A percentile compares a stretch with the other conserved stretches of the same genome.
These are phyloP conservation scores for Rhingia campestris DNA, from an alignment of 2,888 invertebrate species.

Conservation along the genomic window DNA sequence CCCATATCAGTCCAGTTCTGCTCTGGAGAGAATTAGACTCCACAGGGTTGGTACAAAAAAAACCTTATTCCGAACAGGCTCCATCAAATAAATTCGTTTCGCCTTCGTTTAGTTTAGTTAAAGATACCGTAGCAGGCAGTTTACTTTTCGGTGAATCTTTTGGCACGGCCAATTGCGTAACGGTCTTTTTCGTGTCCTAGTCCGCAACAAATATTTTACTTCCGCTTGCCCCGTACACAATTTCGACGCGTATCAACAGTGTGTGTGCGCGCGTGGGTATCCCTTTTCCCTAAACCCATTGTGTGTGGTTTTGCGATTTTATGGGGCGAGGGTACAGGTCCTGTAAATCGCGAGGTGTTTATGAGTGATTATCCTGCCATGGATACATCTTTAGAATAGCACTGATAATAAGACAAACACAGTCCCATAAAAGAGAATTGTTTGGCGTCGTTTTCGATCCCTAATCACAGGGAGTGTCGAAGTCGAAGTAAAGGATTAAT, in stretches of 20 bases:
- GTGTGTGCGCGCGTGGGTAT: conserved; percentile 38
- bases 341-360: conserved; percentile 46
- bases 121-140: conserved; percentile 69
- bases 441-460: conserved; percentile 23
- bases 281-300: conserved; percentile 9
- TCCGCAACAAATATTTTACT: conserved; percentile 46
- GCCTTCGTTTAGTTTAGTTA: conserved; percentile 63
- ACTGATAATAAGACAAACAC: conserved; percentile 24
- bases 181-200: conserved; percentile 59
- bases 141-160: conserved; percentile 36
- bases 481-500: conserved; percentile 34
- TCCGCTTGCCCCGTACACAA: background rate
- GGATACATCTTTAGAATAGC: conserved; percentile 32
- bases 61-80: conserved; percentile 53
- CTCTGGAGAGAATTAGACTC: conserved; percentile 22
- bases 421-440: conserved; percentile 3
- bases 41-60: conserved; percentile 32
- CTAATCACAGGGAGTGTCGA: conserved; percentile 3
- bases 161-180: conserved; percentile 65
- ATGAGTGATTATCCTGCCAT: conserved; percentile 32
- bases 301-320: conserved; percentile 18
- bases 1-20: background rate
- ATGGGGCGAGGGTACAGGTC: conserved; percentile 4
- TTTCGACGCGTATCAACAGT: conserved; percentile 54
- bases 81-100: conserved; percentile 34